Conservation (phyloP, 2,113 vertebrate genomes). For the Heteronetta atricapilla region DNA sequence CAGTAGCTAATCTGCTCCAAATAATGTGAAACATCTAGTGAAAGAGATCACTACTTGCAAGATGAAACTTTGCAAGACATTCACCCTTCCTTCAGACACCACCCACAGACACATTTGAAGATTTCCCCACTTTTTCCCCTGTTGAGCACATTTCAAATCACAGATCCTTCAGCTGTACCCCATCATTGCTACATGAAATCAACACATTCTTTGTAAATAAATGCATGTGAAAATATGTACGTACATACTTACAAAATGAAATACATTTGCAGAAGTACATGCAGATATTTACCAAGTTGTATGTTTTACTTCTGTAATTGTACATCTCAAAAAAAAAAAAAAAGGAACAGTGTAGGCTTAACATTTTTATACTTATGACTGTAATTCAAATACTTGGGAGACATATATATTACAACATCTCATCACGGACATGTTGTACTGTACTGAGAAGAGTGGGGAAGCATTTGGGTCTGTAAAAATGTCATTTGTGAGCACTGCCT, state of each 20-base stretch:
- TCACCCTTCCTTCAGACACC: not conserved
- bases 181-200: not conserved
- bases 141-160: not conserved
- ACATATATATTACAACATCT: not conserved
- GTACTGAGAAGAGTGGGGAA: not conserved
- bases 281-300: not conserved
- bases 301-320: slow-evolving; percentile 10
- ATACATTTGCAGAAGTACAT: not conserved
- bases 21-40: not conserved
- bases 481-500: not conserved
- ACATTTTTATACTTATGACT: not conserved
- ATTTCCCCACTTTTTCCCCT: not conserved
- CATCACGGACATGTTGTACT: accelerated
- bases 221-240: not conserved
- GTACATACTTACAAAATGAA: not conserved
- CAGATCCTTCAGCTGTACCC: not conserved
- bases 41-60: not conserved
- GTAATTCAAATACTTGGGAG: not conserved
- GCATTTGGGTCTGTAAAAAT: not conserved
- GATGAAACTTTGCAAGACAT: not conserved
- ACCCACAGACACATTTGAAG: not conserved
- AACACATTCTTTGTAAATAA: not conserved
- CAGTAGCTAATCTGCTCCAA: not conserved
- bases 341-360: not conserved
- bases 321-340: not conserved